Evolutionary conservation across 2,113 vertebrate genomes (phyloP), one percentile per base, ranked within the genome.

Genomic region (Anarhynchus alexandrinus): DNA sequence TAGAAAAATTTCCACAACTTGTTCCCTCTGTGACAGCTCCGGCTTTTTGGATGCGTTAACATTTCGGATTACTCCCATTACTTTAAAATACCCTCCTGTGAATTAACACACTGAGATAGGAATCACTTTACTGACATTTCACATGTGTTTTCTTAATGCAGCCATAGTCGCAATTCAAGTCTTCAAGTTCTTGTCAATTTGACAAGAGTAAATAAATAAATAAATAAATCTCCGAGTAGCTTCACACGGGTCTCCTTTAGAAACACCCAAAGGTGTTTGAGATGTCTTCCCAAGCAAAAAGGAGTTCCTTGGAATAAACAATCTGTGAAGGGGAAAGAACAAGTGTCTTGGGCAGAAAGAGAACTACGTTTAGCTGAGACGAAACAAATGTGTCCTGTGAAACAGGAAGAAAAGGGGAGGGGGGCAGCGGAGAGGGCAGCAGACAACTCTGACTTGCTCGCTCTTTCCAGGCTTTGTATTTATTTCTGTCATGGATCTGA

Each of bases 401-500:
- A 88, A 96, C 66, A 95, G 86, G 91, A 91, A 93, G 77, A 93
- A 95, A 96, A 91, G 67, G 52, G 86, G 66, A 92, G 90, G 94
- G 94, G 86, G 90, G 90, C 89, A 95, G 81, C 1, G 61, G 80
- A 91, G 89, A 94, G 94, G 92, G 94, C 94, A 94, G 95, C 91
- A 96, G 96, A 95, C 88, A 94, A 67, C 86, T 78, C 91, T 82
- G 86, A 94, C 86, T 96, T 92, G 92, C 97, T 97, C 58, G 3
- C 67, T 93, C 91, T 81, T 91, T 95, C 91, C 94, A 96, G 94
- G 91, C 94, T 97, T 96, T 97, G 94, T 96, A 54, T 97, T 97
- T 95, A 91, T 96, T 96, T 97, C 93, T 96, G 96, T 96, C 92
- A 93, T 93, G 96, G 95, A 96, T 80, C 95, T 95, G 96, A 97